These are phyloP conservation scores for Cinclus mexicanus DNA, from an alignment of 2,113 vertebrate genomes.

Conservation along the genomic window DNA sequence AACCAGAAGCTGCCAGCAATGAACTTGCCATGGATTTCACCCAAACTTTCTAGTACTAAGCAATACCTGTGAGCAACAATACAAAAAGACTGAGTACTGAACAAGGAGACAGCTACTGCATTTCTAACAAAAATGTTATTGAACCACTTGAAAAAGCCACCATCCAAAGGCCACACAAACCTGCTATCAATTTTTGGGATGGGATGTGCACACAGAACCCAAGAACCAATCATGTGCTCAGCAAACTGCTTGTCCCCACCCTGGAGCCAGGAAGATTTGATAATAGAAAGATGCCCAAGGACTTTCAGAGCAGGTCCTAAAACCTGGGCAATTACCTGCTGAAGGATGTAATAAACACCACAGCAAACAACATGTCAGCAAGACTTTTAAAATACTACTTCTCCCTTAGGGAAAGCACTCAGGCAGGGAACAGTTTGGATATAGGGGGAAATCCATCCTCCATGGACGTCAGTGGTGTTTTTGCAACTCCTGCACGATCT, in stretches of 20 bases:
- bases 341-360: constrained; percentile 45
- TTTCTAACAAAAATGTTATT: background rate
- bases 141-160: background rate
- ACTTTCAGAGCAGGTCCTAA: background rate
- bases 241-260: constrained; percentile 16
- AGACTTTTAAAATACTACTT: constrained; percentile 52
- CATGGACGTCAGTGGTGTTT: background rate
- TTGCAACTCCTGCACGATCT: background rate
- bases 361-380: constrained; percentile 35
- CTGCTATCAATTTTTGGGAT: constrained; percentile 16
- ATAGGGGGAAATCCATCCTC: constrained; percentile 15
- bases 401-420: constrained; percentile 22
- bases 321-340: background rate
- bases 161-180: background rate
- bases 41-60: background rate
- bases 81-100: background rate
- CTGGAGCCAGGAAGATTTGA: constrained; percentile 20
- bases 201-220: constrained; percentile 1
- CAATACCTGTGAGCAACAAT: background rate
- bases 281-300: background rate
- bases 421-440: background rate
- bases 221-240: background rate
- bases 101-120: background rate
- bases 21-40: background rate
- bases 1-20: background rate